Evolutionary conservation across 2,888 invertebrate genomes (phyloP).

Genomic region (Synergus japonicus): DNA sequence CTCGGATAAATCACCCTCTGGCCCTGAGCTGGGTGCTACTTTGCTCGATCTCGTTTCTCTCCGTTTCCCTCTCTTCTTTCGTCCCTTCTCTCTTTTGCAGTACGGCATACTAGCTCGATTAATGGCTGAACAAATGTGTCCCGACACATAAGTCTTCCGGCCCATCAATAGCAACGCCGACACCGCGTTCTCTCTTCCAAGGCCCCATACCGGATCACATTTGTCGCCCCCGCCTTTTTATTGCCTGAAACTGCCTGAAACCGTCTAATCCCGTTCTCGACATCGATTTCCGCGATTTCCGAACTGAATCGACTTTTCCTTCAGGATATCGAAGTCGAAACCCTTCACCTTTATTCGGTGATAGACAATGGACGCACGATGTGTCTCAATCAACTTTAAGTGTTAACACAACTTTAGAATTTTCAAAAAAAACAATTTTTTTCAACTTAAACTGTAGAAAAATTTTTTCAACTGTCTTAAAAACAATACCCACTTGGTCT

Average conservation of each 20-base stretch:
- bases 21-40: constrained; percentile 56
- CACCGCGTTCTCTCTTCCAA: constrained; percentile 43
- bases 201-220: constrained; percentile 41
- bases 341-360: neutral
- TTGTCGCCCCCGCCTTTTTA: constrained; percentile 38
- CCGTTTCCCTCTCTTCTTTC: constrained; percentile 13
- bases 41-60: constrained; percentile 51
- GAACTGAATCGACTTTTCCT: constrained; percentile 8
- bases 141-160: constrained; percentile 60
- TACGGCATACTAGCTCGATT: constrained; percentile 54
- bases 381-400: too few species aligned
- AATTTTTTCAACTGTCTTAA: too few species aligned
- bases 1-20: constrained; percentile 65
- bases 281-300: constrained; percentile 25
- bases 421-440: too few species aligned
- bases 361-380: neutral
- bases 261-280: neutral
- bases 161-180: constrained; percentile 58
- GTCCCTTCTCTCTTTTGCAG: constrained; percentile 15
- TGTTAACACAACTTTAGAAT: too few species aligned
- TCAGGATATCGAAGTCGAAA: neutral
- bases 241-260: neutral
- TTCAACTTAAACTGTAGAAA: too few species aligned
- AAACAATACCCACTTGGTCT: too few species aligned
- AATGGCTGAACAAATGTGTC: constrained; percentile 62